Evolutionary conservation across 1,140 invertebrate species (phyloP), one percentile per base, ranked within the genome.

Genomic region (Drosophila parabipectinata): DNA sequence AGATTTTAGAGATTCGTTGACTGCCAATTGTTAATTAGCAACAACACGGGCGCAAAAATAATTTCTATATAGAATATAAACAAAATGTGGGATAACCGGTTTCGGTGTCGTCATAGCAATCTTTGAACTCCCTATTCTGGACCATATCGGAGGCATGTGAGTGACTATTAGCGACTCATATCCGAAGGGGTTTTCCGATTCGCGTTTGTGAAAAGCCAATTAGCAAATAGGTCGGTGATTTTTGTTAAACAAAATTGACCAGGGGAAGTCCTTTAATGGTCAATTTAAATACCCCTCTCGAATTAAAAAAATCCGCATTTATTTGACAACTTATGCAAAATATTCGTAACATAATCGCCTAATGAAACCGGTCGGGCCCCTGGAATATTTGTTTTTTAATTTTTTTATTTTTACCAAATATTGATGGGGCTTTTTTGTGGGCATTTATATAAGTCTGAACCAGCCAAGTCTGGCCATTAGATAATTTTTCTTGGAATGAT

Each of bases 51-150:
- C 18, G 24, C 30, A 44, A 26, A 62, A 55, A 59, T 32, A 12
- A 57, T 32, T 21, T 18, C 30, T 52, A 56, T 54, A 47, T 34
- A 51, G 57, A 78, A 47, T 47, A 45, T 21, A 7, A 63, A 54
- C 37, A 15, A 21, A 14, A 44, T 24, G 5, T 34, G 32, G 32
- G 12, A 4, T 66, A 69, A 78, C 79, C 69, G 37, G 79, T 83
- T 83, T 30, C 37, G 55, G 77, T 72, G 76, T 72, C 80, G 79
- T 84, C 72, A 83, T 60, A 66, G 53, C 21, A 21, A 57, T 55
- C 45, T 51, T 28, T 28, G 32, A 18, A 2, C 50, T 14, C 24
- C 21, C 18, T 18, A 21, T 28, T 67, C 26, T 15, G 45, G 45
- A 9, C 32, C 18, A 48, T 14, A 32, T 56, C 53, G 41, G 10